Evolutionary conservation across 35 echinoderm and acorn worm species (phyloP).

Genomic region (Amphiura filiformis): DNA sequence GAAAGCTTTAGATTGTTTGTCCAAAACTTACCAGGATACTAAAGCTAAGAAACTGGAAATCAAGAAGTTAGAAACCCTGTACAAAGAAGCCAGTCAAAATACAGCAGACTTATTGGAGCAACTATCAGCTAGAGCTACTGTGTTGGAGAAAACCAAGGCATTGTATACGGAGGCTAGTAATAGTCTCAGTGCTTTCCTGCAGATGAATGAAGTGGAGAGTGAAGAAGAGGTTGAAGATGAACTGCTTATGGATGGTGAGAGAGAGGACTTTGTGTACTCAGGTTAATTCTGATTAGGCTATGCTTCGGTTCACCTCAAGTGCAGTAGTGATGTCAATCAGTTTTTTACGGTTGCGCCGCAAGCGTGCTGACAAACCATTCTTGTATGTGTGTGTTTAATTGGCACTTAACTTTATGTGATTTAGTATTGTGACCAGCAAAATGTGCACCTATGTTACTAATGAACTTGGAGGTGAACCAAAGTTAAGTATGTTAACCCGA

Average conservation of each 20-base stretch:
- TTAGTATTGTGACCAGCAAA: no score
- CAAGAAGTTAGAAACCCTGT: slow-evolving; percentile 66
- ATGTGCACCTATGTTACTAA: no score
- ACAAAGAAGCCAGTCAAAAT: slow-evolving; percentile 74
- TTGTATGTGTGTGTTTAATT: no score
- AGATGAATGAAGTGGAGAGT: slow-evolving; percentile 93
- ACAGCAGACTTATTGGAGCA: slow-evolving; percentile 63
- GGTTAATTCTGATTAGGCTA: neutral
- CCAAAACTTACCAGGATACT: slow-evolving; percentile 76
- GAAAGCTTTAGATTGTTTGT: slow-evolving; percentile 78
- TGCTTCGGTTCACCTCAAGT: no score
- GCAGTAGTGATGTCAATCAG: no score
- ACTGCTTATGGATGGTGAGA: slow-evolving; percentile 72
- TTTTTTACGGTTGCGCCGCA: no score
- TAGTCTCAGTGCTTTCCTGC: slow-evolving; percentile 86
- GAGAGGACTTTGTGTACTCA: no score
- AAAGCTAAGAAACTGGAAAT: slow-evolving; percentile 81
- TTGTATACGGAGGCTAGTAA: slow-evolving; percentile 63
- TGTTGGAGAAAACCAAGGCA: slow-evolving; percentile 82
- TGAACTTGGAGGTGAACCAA: no score
- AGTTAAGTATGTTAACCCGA: no score
- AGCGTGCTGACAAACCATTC: no score
- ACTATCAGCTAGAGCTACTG: slow-evolving; percentile 74
- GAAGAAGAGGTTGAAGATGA: slow-evolving; percentile 94
- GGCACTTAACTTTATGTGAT: no score